Evolutionary conservation across 2,113 vertebrate species (phyloP), one percentile per base, ranked within the genome.

Genomic region (Macrotus californicus): DNA sequence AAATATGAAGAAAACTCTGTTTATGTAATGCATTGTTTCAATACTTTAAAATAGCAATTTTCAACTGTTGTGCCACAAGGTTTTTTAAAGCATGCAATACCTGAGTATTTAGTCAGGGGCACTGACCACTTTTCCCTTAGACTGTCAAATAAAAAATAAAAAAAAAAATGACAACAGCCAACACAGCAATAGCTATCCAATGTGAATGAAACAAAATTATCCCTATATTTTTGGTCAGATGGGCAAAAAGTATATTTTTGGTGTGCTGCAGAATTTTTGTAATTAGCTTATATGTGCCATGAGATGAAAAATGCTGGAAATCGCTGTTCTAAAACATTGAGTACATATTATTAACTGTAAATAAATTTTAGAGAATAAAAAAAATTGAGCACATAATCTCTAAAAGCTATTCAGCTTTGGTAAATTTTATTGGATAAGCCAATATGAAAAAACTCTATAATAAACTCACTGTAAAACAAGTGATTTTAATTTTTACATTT

Each of bases 401-500:
- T 88, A 80, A 81, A 89, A 83, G 54, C 21, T n/a, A 75, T 64
- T 92, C 50, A 89, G 48, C 41, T 14, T 77, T 31, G 18, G 19
- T 86, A 36, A 8, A 87, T 83, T 56, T 79, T 79, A 92, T 31
- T 77, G 54, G 24, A 66, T 16, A 50, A 22, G 22, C 21, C 79
- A 92, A 48, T 43, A 91, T 15, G 24, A 11, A 29, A 29, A 90
- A 81, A 86, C 7, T 80, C 75, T 64, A 87, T 6, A 83, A 39
- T 61, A 79, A 70, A 59, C 31, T 92, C 46, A 36, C 26, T 41
- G 5, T 14, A 79, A 87, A 46, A 91, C 41, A 86, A 86, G 54
- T 82, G 34, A 56, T 21, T 92, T 90, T 88, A 26, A 72, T 66
- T 80, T 83, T 94, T 64, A 93, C 10, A 76, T 72, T 87, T 94